A percentile compares a stretch with the other conserved stretches of the same genome.
Conservation (phyloP, 2,113 vertebrate species). For the Nothoprocta perdicaria region DNA sequence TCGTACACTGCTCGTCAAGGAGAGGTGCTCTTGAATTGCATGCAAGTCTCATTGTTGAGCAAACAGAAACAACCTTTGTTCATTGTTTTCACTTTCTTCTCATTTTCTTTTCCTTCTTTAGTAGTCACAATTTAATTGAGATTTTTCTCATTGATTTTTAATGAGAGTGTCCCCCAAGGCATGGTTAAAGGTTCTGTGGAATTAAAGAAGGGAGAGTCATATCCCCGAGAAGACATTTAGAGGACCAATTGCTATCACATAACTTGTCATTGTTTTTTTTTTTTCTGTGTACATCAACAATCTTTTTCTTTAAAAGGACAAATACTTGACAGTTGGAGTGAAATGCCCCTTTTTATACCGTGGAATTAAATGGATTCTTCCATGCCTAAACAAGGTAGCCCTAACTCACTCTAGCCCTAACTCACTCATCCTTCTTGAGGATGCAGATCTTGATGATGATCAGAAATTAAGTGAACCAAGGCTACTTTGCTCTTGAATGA, state of each 20-base stretch:
- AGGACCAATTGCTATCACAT: background rate
- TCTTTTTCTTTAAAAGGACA: background rate
- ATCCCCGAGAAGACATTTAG: background rate
- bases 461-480: background rate
- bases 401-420: background rate
- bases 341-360: background rate
- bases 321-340: background rate
- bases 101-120: background rate
- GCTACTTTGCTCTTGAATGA: background rate
- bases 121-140: background rate
- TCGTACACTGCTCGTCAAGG: rapidly evolving
- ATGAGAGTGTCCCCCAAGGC: background rate
- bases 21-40: background rate
- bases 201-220: background rate
- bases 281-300: background rate
- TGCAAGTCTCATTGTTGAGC: background rate
- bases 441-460: background rate
- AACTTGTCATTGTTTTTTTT: background rate
- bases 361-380: background rate
- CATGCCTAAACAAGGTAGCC: background rate
- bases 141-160: background rate
- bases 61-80: background rate
- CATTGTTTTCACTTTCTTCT: background rate
- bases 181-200: background rate
- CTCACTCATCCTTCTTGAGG: background rate